phyloP scores from a whole-genome alignment of 2,888 invertebrate genomes.

The Ferdinandea cuprea region DNA sequence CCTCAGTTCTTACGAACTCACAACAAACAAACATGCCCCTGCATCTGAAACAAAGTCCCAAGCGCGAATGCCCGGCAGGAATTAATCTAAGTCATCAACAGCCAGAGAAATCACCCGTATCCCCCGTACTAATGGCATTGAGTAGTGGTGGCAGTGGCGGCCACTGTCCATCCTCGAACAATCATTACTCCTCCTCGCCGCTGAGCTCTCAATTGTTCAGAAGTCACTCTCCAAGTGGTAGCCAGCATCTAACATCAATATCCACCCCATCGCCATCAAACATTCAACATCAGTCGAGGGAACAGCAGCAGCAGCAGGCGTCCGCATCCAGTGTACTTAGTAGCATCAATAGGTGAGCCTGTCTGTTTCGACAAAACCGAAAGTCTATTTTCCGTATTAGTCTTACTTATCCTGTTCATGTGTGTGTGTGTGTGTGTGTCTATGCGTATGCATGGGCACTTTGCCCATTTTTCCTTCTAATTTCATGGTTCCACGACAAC shows the following conservation, averaged over 20 bases:
- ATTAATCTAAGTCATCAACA: constrained; percentile 72
- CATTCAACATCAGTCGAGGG: constrained; percentile 76
- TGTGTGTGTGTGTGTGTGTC: constrained; percentile 43
- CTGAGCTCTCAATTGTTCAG: constrained; percentile 77
- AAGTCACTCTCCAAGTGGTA: constrained; percentile 77
- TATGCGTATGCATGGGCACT: constrained; percentile 5
- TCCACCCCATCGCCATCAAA: constrained; percentile 77
- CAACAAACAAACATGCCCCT: constrained; percentile 60
- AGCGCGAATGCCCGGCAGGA: constrained; percentile 69
- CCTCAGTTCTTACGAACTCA: constrained; percentile 44
- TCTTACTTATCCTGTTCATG: constrained; percentile 49
- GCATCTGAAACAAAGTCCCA: constrained; percentile 71
- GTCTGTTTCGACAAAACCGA: constrained; percentile 71
- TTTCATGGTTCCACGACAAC: constrained; percentile 76
- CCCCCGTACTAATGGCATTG: constrained; percentile 65
- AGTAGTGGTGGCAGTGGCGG: constrained; percentile 66
- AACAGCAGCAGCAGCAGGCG: constrained; percentile 75
- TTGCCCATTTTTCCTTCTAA: constrained; percentile 63
- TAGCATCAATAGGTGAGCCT: constrained; percentile 86
- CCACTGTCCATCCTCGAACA: constrained; percentile 68
- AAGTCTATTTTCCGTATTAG: constrained; percentile 56
- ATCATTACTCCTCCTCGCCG: constrained; percentile 74
- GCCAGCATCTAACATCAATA: constrained; percentile 76
- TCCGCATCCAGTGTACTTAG: constrained; percentile 84
- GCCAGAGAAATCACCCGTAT: constrained; percentile 67